Evolutionary conservation across 1,140 invertebrate species (phyloP).

Genomic region (Heliconius himera): DNA sequence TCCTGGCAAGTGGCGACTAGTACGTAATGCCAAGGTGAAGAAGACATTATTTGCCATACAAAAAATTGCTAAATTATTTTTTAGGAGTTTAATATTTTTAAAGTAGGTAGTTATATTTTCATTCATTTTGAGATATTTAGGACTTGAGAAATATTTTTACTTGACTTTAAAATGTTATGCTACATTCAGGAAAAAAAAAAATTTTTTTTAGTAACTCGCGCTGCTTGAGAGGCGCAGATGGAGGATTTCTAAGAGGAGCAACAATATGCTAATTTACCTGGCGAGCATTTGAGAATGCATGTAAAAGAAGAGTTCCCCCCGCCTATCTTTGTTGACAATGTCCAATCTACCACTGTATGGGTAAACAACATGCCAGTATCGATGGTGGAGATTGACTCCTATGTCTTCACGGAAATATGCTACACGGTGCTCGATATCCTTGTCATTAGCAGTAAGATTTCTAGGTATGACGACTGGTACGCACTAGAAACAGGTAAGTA

Average conservation of each 20-base stretch:
- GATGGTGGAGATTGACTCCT: constrained; percentile 87
- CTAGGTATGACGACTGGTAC: constrained; percentile 84
- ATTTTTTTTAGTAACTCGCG: too few species aligned
- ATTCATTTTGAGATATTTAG: too few species aligned
- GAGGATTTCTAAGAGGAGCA: too few species aligned
- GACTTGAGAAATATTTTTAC: too few species aligned
- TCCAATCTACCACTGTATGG: constrained; percentile 79
- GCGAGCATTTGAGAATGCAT: constrained; percentile 87
- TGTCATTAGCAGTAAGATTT: constrained; percentile 86
- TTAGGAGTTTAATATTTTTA: neutral
- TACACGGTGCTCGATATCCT: constrained; percentile 85
- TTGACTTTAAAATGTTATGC: too few species aligned
- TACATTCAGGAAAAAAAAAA: too few species aligned
- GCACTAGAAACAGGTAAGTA: constrained; percentile 39
- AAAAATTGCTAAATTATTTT: neutral
- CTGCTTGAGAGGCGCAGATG: too few species aligned
- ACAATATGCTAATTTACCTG: constrained; percentile 53
- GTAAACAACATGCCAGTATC: constrained; percentile 89
- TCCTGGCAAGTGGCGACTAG: too few species aligned
- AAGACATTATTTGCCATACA: neutral
- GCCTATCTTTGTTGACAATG: constrained; percentile 84
- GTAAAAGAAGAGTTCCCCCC: constrained; percentile 88
- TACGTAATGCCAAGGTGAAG: too few species aligned
- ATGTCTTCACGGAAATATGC: constrained; percentile 86
- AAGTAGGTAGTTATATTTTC: too few species aligned